Evolutionary conservation across 1,140 invertebrate species (phyloP).

Genomic region (Drosophila prosaltans): DNA sequence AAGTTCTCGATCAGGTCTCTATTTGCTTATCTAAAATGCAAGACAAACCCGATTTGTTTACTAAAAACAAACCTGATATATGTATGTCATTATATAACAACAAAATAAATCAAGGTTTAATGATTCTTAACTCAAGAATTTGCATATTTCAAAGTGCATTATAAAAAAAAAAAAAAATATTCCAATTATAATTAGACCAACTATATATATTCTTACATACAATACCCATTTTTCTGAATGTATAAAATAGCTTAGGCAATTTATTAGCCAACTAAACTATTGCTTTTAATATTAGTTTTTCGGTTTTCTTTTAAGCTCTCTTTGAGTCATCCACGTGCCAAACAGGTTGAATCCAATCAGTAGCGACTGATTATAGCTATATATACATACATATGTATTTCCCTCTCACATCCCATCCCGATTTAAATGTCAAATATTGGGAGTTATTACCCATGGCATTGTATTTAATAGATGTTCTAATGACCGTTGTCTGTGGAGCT

Average conservation of each 20-base stretch:
- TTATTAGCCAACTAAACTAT: conserved; percentile 31
- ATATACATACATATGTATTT: neutral
- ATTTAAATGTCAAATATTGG: conserved; percentile 18
- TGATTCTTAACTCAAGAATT: neutral
- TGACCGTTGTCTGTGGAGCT: conserved; percentile 11
- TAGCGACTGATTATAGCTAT: neutral
- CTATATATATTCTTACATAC: too few relatives aligned
- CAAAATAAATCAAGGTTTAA: conserved; percentile 4
- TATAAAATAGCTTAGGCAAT: neutral
- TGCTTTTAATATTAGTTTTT: conserved; percentile 17
- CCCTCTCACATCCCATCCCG: conserved; percentile 1
- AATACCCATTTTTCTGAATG: neutral
- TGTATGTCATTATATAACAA: conserved; percentile 5
- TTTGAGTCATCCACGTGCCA: conserved; percentile 39
- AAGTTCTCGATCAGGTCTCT: neutral
- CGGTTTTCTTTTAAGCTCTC: neutral
- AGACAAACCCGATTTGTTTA: conserved; percentile 1
- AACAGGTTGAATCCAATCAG: conserved; percentile 33
- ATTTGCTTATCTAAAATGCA: neutral
- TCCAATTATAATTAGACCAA: neutral
- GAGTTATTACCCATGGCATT: conserved; percentile 3
- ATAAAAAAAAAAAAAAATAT: neutral
- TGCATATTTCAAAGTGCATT: neutral
- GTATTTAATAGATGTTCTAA: conserved; percentile 37
- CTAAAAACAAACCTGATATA: conserved; percentile 4